Evolutionary conservation across 1,140 invertebrate species (phyloP).

Genomic region (Tachypleus tridentatus): DNA sequence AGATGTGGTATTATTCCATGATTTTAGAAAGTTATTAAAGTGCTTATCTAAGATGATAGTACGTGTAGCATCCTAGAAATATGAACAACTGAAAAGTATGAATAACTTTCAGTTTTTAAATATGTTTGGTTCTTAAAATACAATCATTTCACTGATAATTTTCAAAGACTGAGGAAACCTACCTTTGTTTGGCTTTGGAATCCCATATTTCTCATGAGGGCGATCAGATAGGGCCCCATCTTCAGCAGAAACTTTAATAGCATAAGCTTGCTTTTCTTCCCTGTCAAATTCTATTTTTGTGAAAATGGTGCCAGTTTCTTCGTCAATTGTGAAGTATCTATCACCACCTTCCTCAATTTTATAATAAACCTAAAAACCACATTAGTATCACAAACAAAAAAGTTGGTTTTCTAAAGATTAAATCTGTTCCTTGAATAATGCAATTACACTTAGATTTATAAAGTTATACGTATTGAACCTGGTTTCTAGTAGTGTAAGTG

Average conservation of each 20-base stretch:
- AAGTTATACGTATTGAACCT: too few species aligned
- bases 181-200: constrained; percentile 54
- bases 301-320: constrained; percentile 83
- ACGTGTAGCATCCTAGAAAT: too few species aligned
- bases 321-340: constrained; percentile 88
- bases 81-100: too few species aligned
- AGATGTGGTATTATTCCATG: too few species aligned
- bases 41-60: too few species aligned
- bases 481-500: too few species aligned
- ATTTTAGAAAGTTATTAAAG: too few species aligned
- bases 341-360: constrained; percentile 87
- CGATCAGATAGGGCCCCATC: constrained; percentile 84
- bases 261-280: constrained; percentile 89
- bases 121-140: too few species aligned
- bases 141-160: too few species aligned
- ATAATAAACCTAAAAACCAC: constrained; percentile 58
- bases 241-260: constrained; percentile 79
- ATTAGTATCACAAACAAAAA: constrained; percentile 2
- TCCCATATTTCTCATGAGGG: constrained; percentile 63
- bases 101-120: too few species aligned
- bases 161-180: too few species aligned
- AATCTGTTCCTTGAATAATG: neutral
- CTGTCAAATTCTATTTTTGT: constrained; percentile 82
- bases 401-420: too few species aligned
- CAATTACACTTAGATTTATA: neutral